Percentiles rank a stretch among this genome's conserved stretches.
phyloP scores from a whole-genome alignment of 2,888 invertebrate species.

The Erpobdella octoculata region DNA sequence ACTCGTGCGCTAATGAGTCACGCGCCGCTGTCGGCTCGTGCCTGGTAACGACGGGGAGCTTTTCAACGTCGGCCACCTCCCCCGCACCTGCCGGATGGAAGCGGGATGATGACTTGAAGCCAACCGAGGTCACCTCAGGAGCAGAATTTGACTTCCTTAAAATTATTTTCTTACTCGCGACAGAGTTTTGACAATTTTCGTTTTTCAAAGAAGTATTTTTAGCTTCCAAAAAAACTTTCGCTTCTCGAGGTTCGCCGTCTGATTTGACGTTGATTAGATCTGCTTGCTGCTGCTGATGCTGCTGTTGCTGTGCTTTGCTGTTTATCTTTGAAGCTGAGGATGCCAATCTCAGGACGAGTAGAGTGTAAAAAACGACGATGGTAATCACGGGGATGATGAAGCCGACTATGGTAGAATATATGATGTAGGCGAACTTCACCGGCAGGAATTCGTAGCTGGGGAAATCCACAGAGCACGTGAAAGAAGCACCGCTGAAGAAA shows the following conservation, averaged over 20 bases:
- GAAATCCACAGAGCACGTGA: conserved; percentile 7
- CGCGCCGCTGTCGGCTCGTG: too few species aligned
- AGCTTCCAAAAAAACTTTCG: background rate
- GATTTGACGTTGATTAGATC: background rate
- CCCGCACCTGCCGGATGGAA: background rate
- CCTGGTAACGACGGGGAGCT: too few species aligned
- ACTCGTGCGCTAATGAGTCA: too few species aligned
- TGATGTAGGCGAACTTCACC: background rate
- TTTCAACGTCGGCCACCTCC: background rate
- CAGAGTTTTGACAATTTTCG: background rate
- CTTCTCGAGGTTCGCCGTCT: background rate
- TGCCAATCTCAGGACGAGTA: conserved; percentile 9
- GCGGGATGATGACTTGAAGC: background rate
- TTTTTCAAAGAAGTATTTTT: background rate
- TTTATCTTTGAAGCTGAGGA: background rate
- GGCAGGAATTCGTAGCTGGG: background rate
- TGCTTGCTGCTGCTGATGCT: background rate
- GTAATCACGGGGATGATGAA: conserved; percentile 16
- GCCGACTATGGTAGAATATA: conserved; percentile 16
- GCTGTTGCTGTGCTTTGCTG: background rate
- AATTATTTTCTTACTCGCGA: background rate
- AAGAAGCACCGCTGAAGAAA: background rate
- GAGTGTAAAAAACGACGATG: conserved; percentile 6
- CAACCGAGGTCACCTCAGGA: background rate
- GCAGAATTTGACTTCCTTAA: background rate